Evolutionary conservation across 2,797 vertebrate genomes (phyloP).

Genomic region (Bradypodion ventrale): DNA sequence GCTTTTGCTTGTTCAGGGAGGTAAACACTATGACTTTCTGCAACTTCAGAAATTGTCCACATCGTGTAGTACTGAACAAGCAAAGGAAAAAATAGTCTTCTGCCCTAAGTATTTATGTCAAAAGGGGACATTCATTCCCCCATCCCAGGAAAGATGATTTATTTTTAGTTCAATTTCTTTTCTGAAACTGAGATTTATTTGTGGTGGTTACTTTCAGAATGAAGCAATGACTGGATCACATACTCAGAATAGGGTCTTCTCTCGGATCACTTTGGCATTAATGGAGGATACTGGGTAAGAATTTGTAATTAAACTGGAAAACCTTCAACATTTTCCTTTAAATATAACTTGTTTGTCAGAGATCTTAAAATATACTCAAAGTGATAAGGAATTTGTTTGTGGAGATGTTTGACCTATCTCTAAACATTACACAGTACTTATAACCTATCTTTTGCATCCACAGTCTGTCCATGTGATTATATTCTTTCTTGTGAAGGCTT

Average conservation of each 20-base stretch:
- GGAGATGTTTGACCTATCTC: neutral
- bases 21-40: too few species aligned
- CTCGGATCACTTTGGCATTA: slow-evolving; percentile 93
- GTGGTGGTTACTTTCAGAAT: slow-evolving; percentile 82
- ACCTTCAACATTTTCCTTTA: neutral
- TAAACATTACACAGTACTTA: neutral
- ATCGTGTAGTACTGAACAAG: too few species aligned
- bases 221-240: slow-evolving; percentile 99
- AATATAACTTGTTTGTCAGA: neutral
- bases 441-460: neutral
- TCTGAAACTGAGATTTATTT: slow-evolving; percentile 35
- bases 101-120: neutral
- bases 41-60: too few species aligned
- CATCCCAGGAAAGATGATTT: neutral
- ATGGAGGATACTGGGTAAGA: slow-evolving; percentile 97
- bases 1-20: too few species aligned
- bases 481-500: neutral
- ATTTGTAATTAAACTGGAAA: neutral
- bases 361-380: neutral
- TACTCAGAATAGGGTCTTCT: slow-evolving; percentile 95
- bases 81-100: too few species aligned
- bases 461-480: neutral
- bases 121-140: neutral
- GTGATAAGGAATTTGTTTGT: neutral
- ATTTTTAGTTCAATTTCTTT: slow-evolving; percentile 7